Percentiles rank a stretch among this genome's conserved stretches.
These are phyloP conservation scores for Montifringilla adamsi DNA, from an alignment of 2,113 vertebrate genomes.

Conservation along the genomic window DNA sequence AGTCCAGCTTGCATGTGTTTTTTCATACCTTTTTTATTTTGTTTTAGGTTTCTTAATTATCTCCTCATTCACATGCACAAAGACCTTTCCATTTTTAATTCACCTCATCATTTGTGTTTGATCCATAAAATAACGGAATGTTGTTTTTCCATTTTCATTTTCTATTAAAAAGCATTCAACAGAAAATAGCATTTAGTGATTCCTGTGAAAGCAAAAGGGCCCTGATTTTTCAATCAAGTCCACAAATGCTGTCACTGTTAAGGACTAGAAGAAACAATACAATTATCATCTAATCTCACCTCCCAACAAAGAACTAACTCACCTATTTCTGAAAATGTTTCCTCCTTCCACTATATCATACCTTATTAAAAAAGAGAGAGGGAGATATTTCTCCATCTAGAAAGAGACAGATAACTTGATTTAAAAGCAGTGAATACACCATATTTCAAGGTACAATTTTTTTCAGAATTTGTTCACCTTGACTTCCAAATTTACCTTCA, in stretches of 20 bases:
- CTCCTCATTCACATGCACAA: background rate
- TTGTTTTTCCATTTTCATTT: background rate
- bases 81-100: conserved; percentile 4
- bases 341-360: background rate
- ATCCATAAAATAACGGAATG: background rate
- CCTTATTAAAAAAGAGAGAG: background rate
- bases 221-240: background rate
- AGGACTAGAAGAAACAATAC: background rate
- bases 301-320: background rate
- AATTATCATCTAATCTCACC: background rate
- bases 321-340: background rate
- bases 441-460: background rate
- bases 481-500: background rate
- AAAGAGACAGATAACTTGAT: background rate
- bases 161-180: background rate
- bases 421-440: background rate
- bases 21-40: conserved; percentile 15
- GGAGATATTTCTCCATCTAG: background rate
- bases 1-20: conserved; percentile 3
- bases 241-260: background rate
- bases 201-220: background rate
- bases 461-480: background rate
- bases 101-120: conserved; percentile 1
- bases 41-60: conserved; percentile 27
- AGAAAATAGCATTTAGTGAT: background rate